These are phyloP conservation scores for Acanthacorydalis orientalis DNA, from an alignment of 2,888 invertebrate species.

Conservation along the genomic window DNA sequence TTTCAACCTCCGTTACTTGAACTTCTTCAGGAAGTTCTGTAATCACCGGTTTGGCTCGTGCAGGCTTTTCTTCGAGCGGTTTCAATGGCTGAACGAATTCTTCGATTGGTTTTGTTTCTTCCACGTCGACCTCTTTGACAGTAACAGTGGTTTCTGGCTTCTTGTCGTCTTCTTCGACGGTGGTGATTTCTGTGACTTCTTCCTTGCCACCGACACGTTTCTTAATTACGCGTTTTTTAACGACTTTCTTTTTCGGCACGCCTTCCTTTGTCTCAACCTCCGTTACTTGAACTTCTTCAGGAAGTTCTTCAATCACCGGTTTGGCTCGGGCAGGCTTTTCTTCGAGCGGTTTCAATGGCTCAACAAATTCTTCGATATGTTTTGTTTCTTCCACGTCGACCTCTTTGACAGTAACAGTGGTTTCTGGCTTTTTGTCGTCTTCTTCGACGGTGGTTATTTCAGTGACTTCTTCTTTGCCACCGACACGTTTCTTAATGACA, in stretches of 20 bases:
- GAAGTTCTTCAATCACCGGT: conserved; percentile 11
- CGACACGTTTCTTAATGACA: conserved; percentile 20
- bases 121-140: conserved; percentile 8
- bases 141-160: conserved; percentile 18
- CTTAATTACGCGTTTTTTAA: conserved; percentile 29
- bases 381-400: conserved; percentile 11
- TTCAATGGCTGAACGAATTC: conserved; percentile 11
- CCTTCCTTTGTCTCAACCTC: conserved; percentile 19
- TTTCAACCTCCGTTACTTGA: conserved; percentile 13
- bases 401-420: conserved; percentile 21
- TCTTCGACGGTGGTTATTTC: conserved; percentile 24
- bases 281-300: conserved; percentile 12
- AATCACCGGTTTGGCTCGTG: conserved; percentile 11
- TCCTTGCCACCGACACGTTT: conserved; percentile 23
- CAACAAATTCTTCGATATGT: conserved; percentile 6
- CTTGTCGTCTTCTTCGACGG: conserved; percentile 19
- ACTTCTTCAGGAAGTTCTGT: conserved; percentile 17
- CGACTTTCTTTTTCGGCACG: conserved; percentile 22
- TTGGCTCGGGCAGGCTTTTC: conserved; percentile 10
- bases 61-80: conserved; percentile 11
- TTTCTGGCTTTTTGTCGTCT: conserved; percentile 26
- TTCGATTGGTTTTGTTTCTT: conserved; percentile 8
- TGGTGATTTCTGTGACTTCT: conserved; percentile 20
- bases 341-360: conserved; percentile 12
- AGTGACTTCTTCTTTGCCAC: conserved; percentile 25